A percentile compares a stretch with the other conserved stretches of the same genome.
Conservation (phyloP, 2,797 vertebrate species). For the Sylvilagus floridanus region DNA sequence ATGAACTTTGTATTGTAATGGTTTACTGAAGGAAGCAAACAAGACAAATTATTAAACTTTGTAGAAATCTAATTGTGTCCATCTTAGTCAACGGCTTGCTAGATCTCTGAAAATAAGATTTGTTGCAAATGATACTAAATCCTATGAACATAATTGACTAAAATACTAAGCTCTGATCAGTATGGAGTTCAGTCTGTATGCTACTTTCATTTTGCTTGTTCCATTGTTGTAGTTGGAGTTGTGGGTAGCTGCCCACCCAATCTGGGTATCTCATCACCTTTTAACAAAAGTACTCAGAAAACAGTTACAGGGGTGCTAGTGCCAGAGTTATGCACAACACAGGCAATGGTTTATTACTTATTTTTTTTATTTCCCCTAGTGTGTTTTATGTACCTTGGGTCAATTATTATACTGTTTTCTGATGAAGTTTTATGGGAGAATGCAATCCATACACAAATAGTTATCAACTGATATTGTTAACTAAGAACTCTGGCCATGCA, state of each 20-base stretch:
- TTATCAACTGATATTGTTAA: neutral
- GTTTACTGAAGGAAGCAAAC: neutral
- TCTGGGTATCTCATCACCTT: accelerated
- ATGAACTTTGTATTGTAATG: neutral
- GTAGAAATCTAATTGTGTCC: neutral
- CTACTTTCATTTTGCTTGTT: neutral
- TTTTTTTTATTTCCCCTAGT: neutral
- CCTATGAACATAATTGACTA: neutral
- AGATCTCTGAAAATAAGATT: neutral
- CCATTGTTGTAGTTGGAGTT: accelerated
- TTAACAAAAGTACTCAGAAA: neutral
- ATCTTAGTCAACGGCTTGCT: neutral
- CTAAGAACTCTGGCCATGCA: neutral
- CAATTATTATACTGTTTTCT: neutral
- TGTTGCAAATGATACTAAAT: neutral
- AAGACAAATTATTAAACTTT: neutral
- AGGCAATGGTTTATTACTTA: neutral
- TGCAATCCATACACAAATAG: neutral
- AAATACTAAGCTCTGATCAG: neutral
- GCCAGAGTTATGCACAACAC: neutral
- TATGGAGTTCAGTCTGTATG: neutral
- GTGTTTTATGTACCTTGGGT: neutral
- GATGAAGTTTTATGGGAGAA: neutral
- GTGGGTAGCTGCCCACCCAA: neutral
- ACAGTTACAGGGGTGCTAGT: accelerated